Conservation (phyloP, 2,888 invertebrate species). For the Meteorus colon region DNA sequence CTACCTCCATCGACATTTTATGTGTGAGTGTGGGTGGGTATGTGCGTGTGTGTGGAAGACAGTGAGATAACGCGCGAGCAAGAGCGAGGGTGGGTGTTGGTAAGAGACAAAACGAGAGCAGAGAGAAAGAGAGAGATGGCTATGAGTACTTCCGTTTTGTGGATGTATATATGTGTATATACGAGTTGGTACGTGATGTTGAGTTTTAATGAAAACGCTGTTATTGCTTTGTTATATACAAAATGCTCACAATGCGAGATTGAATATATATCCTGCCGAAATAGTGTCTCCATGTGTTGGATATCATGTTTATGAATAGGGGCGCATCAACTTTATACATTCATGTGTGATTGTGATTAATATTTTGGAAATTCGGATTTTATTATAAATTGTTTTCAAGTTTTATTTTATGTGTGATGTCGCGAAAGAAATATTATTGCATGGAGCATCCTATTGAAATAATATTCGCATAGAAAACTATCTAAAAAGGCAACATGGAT, state of each 20-base stretch:
- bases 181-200: slow-evolving; percentile 12
- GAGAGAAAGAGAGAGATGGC: slow-evolving; percentile 5
- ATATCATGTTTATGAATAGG: neutral
- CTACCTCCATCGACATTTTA: slow-evolving; percentile 42
- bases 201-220: slow-evolving; percentile 69
- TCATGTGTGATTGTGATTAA: slow-evolving; percentile 61
- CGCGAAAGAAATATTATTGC: no score
- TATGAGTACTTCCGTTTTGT: slow-evolving; percentile 12
- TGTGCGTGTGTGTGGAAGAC: neutral
- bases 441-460: no score
- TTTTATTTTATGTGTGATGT: neutral
- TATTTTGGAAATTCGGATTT: slow-evolving; percentile 65
- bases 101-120: neutral
- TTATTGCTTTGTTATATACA: slow-evolving; percentile 68
- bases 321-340: neutral
- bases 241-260: slow-evolving; percentile 64
- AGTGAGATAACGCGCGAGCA: neutral
- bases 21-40: slow-evolving; percentile 33
- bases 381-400: neutral
- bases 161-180: slow-evolving; percentile 17
- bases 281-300: neutral
- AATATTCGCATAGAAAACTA: no score
- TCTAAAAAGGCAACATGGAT: no score
- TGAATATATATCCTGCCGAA: slow-evolving; percentile 45
- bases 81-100: neutral